Base-by-base conservation (phyloP, 2,113 vertebrate species). In the Campylorhamphus procurvoides region DNA sequence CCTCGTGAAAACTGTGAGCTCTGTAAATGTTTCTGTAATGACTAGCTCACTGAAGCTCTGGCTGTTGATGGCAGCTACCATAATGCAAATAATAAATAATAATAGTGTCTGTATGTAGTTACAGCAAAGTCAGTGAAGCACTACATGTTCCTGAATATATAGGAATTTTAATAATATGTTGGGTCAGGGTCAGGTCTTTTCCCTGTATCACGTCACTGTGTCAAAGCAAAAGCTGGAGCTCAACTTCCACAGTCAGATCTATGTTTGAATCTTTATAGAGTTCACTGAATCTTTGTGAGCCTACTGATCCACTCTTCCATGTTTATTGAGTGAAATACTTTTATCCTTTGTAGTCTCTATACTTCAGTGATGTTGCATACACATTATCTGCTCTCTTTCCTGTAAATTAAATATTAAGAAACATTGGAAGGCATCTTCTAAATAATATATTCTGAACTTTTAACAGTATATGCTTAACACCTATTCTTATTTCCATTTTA, bases 71-170 rank as follows among this genome's bases (percentile, higher is more conserved):
- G 72, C 59, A 93, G 79, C 63, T 86, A 78, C 76, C 64, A 49
- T 81, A 89, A 94, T 84, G 73, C 60, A 75, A 90, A 91, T 93
- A 93, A 95, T 90, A 90, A 94, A 93, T 93, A 87, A 92, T 73
- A 87, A 53, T 72, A 73, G 28, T 42, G 33, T 39, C 67, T 87
- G 25, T 69, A 40, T 12, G 17, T 19, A 84, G 47, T 27, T 81
- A 68, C 58, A 66, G 29, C 23, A 84, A 93, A 92, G 35, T 19
- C 88, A 81, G 68, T 55, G 72, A 88, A 92, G 76, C 59, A 53
- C 14, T 53, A 13, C 55, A 10, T 82, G 40, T 91, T 91, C 53
- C 37, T 79, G 64, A 66, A 25, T 82, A 50, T 14, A 83, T 20
- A 85, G 31, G 15, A 19, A 50, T 88, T 91, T 14, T 27, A 62